Evolutionary conservation across 2,113 vertebrate species (phyloP).

Genomic region (Takifugu bimaculatus): DNA sequence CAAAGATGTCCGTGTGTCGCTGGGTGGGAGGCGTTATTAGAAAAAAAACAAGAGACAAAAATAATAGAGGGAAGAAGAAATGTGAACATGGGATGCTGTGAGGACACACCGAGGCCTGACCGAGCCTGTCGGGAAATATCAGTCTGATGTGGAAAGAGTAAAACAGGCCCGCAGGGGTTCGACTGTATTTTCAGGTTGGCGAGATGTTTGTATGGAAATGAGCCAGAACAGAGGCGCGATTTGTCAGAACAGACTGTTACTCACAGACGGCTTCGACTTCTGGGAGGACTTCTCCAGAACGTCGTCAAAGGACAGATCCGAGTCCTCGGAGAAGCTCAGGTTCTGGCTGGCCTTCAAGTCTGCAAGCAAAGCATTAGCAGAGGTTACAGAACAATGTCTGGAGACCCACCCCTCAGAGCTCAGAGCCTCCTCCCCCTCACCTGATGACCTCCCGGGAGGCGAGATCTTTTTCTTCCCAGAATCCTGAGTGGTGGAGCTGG

Average conservation of each 20-base stretch:
- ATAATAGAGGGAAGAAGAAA: constrained; percentile 8
- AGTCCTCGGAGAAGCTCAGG: constrained; percentile 94
- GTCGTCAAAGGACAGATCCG: constrained; percentile 94
- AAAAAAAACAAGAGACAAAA: background rate
- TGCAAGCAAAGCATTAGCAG: constrained; percentile 40
- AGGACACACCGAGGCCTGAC: background rate
- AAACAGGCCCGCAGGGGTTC: too few species aligned
- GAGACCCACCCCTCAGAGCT: too few species aligned
- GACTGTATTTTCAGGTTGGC: too few species aligned
- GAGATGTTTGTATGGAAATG: too few species aligned
- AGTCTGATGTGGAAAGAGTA: too few species aligned
- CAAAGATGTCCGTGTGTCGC: constrained; percentile 77
- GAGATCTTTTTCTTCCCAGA: constrained; percentile 80
- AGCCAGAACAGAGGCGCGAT: too few species aligned
- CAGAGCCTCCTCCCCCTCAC: constrained; percentile 52
- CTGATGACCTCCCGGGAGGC: constrained; percentile 76
- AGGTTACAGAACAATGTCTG: background rate
- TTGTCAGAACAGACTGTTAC: constrained; percentile 31
- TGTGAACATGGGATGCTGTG: background rate
- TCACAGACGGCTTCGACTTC: constrained; percentile 90
- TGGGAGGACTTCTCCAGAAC: constrained; percentile 90
- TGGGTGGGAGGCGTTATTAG: constrained; percentile 59
- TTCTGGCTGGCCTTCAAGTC: constrained; percentile 86
- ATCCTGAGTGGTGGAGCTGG: constrained; percentile 85
- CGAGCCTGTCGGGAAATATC: too few species aligned